phyloP scores from a whole-genome alignment of 2,888 invertebrate species.

The Osedax fenrisi region DNA sequence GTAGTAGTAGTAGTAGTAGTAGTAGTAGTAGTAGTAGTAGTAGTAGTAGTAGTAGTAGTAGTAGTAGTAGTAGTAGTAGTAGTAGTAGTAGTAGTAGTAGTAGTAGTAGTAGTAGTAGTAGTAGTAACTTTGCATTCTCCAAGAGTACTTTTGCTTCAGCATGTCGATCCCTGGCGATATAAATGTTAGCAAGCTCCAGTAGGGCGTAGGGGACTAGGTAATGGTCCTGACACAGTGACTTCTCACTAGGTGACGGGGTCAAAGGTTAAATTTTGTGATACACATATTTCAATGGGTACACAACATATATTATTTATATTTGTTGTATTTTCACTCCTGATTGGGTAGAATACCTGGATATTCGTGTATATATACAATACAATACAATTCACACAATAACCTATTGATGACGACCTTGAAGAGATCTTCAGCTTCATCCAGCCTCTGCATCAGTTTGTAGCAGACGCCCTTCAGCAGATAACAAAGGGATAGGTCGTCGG shows the following conservation, averaged over 20 bases:
- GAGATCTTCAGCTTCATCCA: slow-evolving; percentile 66
- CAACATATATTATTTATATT: too few relatives aligned
- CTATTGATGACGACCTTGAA: slow-evolving; percentile 58
- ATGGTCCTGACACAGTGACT: slow-evolving; percentile 64
- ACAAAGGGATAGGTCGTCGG: slow-evolving; percentile 58
- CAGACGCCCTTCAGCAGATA: slow-evolving; percentile 71
- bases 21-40: too few relatives aligned
- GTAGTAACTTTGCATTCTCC: slow-evolving; percentile 78
- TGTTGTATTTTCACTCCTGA: too few relatives aligned
- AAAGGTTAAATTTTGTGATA: not conserved
- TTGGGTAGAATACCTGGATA: too few relatives aligned
- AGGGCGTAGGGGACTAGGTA: slow-evolving; percentile 74
- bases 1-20: too few relatives aligned
- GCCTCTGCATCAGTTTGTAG: slow-evolving; percentile 65
- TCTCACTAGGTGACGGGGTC: slow-evolving; percentile 44
- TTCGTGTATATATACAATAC: not conserved
- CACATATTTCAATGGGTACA: too few relatives aligned
- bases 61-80: too few relatives aligned
- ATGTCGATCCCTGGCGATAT: slow-evolving; percentile 61
- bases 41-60: too few relatives aligned
- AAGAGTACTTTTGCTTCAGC: slow-evolving; percentile 62
- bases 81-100: too few relatives aligned
- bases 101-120: slow-evolving; percentile 75
- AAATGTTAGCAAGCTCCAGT: slow-evolving; percentile 71
- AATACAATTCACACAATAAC: slow-evolving; percentile 41